Evolutionary conservation across 2,888 invertebrate genomes (phyloP), one percentile per base, ranked within the genome.

Genomic region (Luffia ferchaultella): DNA sequence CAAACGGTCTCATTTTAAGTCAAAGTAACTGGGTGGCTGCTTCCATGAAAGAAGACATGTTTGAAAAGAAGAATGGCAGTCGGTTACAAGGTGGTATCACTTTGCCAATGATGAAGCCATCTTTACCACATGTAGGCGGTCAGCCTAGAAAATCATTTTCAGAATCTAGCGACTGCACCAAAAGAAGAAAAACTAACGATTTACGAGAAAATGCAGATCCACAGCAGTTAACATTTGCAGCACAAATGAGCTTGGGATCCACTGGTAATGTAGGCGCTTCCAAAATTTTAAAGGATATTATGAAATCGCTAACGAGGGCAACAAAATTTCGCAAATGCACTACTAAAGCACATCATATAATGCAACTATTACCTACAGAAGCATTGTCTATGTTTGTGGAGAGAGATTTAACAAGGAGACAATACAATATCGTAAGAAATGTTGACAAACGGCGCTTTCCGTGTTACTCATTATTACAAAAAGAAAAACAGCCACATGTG

Each of bases 381-480:
- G 55, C 53, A 49, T 49, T 57, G 18, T 19, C 50, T 42, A 57
- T 58, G 52, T 57, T 58, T 46, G 48, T 57, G 12, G 57, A 56
- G 20, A 55, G 55, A n/a, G 57, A 54, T 48, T 50, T 56, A 17
- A 51, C 54, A 16, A 19, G 48, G 20, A 16, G 49, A 40, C 54
- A 51, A 41, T 55, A 55, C 20, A 51, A 52, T 48, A 49, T 55
- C 44, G 46, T 55, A 19, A 50, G 51, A 51, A 50, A 20, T 1
- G 49, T 45, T 9, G 49, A 54, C 43, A 49, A 50, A 48, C 46
- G 52, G 19, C 18, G 43, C 16, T 53, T 46, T 46, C 53, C 55
- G 2, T 54, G 54, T 44, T 56, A 57, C 43, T 48, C 45, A n/a
- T 1, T 50, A 3, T 19, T 57, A 1, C 53, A 48, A 42, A 50